phyloP scores from a whole-genome alignment of 2,797 vertebrate species.

The Notamacropus eugenii region DNA sequence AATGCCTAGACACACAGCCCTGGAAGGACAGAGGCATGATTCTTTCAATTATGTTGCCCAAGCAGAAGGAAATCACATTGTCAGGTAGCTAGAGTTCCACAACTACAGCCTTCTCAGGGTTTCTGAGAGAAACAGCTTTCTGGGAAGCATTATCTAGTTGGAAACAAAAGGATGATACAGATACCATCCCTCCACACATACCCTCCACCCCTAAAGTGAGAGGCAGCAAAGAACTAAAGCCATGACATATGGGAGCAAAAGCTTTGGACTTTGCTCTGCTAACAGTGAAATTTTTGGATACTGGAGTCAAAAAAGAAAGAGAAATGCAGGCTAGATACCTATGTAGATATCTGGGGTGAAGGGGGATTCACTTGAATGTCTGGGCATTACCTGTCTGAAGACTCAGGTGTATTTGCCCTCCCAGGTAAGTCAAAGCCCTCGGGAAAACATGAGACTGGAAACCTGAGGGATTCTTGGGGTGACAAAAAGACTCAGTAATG shows the following conservation, averaged over 20 bases:
- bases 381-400: background rate
- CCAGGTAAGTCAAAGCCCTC: background rate
- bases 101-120: background rate
- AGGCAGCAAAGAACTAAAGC: background rate
- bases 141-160: background rate
- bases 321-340: background rate
- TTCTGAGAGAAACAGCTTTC: background rate
- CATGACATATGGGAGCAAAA: background rate
- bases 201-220: background rate
- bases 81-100: background rate
- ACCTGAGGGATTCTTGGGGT: background rate
- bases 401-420: background rate
- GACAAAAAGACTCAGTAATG: background rate
- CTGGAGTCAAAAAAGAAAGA: background rate
- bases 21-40: background rate
- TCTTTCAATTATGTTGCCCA: background rate
- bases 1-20: background rate
- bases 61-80: background rate
- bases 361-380: background rate
- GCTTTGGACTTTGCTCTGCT: background rate
- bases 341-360: background rate
- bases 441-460: background rate
- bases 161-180: background rate
- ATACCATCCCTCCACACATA: background rate
- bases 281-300: background rate